Evolutionary conservation across 2,113 vertebrate genomes (phyloP), one percentile per base, ranked within the genome.

Genomic region (Silurus meridionalis): DNA sequence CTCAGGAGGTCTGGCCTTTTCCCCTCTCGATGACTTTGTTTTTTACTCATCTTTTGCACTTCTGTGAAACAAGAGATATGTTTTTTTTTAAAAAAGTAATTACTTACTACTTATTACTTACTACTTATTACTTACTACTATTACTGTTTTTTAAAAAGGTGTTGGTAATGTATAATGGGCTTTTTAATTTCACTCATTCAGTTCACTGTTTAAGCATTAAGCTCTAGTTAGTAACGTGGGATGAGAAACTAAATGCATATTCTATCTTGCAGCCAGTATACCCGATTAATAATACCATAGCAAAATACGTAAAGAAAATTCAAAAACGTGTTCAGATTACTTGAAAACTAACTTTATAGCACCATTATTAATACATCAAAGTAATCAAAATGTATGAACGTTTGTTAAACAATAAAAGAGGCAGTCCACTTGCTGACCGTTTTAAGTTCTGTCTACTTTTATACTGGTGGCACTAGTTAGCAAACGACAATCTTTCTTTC

Each of bases 1-100:
- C 96, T 96, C 91, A 97, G 96, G 82, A 97, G 90, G 90, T 98
- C 97, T 23, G 98, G 97, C 1, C 95, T 96, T 86, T 97, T 96
- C 75, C 93, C 94, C 87, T 97, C 97, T 82, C 94, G 95, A 37
- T 95, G 94, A n/a, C 93, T 93, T 63, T 96, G 95, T 0, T 95
- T 95, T 82, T 96, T 96, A 89, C 92, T 90, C n/a, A 89, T 90
- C 52, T 95, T 94, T 84, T 84, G 87, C 28, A 92, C 94, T 92
- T 91, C 94, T 93, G 77, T 88, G 15, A 57, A 83, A 87, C 53
- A 71, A 64, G n/a, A 8, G 8, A 61, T 6, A 15, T 37, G 37
- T n/a, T n/a, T n/a, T n/a, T n/a, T n/a, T n/a, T n/a, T n/a, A n/a
- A n/a, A n/a, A n/a, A n/a, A n/a, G n/a, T n/a, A n/a, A n/a, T n/a